A percentile compares a stretch with the other conserved stretches of the same genome.
These are phyloP conservation scores for Sitophilus oryzae DNA, from an alignment of 1,140 invertebrate species.

Conservation along the genomic window DNA sequence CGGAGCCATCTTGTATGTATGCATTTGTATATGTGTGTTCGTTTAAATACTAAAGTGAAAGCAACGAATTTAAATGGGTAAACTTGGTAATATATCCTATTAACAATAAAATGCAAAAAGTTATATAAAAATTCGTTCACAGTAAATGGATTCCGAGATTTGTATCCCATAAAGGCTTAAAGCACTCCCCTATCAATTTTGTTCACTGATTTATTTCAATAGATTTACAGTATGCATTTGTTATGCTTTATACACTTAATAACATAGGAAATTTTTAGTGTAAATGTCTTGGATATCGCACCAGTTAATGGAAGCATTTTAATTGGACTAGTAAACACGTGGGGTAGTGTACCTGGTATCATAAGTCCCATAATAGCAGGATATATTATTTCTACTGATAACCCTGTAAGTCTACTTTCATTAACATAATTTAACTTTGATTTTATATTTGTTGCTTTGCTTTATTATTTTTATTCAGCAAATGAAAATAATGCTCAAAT, in stretches of 20 bases:
- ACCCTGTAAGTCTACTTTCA: conserved; percentile 21
- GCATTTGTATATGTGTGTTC: too few relatives aligned
- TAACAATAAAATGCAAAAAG: too few relatives aligned
- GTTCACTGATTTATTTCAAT: too few relatives aligned
- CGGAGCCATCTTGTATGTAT: too few relatives aligned
- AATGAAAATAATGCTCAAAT: not conserved
- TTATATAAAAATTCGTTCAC: too few relatives aligned
- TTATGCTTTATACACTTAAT: not conserved
- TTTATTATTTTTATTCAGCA: not conserved
- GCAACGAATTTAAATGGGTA: too few relatives aligned
- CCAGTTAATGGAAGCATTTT: conserved; percentile 73
- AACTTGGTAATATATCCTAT: too few relatives aligned
- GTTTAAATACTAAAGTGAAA: too few relatives aligned
- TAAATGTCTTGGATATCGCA: conserved; percentile 83
- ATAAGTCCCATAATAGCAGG: conserved; percentile 76
- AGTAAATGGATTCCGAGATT: too few relatives aligned
- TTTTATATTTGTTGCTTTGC: not conserved
- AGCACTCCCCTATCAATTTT: too few relatives aligned
- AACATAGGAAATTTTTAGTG: conserved; percentile 51
- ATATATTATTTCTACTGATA: conserved; percentile 57
- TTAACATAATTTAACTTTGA: too few relatives aligned
- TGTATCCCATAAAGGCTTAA: too few relatives aligned
- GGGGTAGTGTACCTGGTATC: conserved; percentile 84
- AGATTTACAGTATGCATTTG: not conserved
- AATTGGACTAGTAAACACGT: conserved; percentile 83